A percentile compares a stretch with the other conserved stretches of the same genome.
Conservation (phyloP, 2,888 invertebrate genomes). For the Mythimna vitellina region DNA sequence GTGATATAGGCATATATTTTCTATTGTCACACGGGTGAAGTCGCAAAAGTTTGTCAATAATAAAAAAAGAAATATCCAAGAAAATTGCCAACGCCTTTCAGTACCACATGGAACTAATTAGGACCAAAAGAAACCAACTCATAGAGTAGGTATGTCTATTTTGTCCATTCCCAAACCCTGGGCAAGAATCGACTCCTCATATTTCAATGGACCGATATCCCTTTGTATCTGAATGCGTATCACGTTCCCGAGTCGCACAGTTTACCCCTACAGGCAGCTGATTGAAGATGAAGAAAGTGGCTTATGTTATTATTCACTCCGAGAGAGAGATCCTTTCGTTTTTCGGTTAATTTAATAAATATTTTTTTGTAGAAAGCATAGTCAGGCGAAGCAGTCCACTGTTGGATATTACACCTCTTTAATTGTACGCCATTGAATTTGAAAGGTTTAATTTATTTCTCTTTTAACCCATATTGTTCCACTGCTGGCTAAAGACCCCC, state of each 20-base stretch:
- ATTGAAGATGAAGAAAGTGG: slow-evolving; percentile 72
- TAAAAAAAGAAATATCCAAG: background rate
- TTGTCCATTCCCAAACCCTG: slow-evolving; percentile 16
- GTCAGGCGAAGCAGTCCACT: background rate
- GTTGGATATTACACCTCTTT: background rate
- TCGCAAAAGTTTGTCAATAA: background rate
- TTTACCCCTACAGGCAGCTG: slow-evolving; percentile 69
- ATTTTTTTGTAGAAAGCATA: slow-evolving; percentile 1
- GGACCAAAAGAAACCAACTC: background rate
- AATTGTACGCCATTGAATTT: background rate
- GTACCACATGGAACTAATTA: slow-evolving; percentile 6
- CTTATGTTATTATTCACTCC: slow-evolving; percentile 58
- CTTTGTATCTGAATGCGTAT: slow-evolving; percentile 67
- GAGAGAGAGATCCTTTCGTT: slow-evolving; percentile 38
- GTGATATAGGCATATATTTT: too few species aligned
- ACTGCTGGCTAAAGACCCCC: too few species aligned
- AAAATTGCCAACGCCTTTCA: background rate
- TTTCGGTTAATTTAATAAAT: slow-evolving; percentile 56
- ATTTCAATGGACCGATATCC: slow-evolving; percentile 59
- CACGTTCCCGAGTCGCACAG: slow-evolving; percentile 71
- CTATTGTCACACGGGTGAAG: too few species aligned
- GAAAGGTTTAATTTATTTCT: too few species aligned
- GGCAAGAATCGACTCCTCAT: slow-evolving; percentile 51
- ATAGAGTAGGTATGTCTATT: slow-evolving; percentile 18
- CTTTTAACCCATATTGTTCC: too few species aligned